Conservation (phyloP, 2,113 vertebrate genomes). For the Aspidoscelis tigris region DNA sequence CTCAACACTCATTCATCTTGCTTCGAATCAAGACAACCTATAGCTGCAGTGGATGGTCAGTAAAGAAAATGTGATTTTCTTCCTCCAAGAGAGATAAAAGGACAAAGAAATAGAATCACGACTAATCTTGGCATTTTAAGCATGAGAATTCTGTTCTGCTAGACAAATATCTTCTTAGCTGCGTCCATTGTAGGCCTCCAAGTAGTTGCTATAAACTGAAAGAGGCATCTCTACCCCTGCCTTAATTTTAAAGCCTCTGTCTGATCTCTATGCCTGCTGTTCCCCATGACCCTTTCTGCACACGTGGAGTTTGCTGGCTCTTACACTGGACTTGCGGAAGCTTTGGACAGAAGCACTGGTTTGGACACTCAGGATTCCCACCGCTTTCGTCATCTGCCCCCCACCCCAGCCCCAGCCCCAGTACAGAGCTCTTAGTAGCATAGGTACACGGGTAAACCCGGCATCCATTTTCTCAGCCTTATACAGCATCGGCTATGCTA, state of each 20-base stretch:
- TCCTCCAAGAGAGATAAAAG: background rate
- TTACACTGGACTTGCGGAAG: background rate
- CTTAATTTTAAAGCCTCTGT: conserved; percentile 1
- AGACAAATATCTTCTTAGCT: background rate
- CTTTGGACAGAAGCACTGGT: conserved; percentile 18
- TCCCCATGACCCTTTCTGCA: background rate
- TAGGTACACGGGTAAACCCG: background rate
- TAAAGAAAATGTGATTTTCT: background rate
- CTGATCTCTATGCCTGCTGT: background rate
- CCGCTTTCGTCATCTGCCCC: background rate
- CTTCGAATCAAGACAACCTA: background rate
- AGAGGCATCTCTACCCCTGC: background rate
- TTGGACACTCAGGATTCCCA: conserved; percentile 17
- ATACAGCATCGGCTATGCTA: background rate
- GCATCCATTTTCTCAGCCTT: background rate
- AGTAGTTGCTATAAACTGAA: background rate
- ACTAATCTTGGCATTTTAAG: background rate
- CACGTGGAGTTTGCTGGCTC: background rate
- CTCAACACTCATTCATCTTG: background rate
- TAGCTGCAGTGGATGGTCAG: background rate
- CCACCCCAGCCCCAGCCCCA: too few species aligned
- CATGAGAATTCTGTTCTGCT: background rate
- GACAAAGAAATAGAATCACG: background rate
- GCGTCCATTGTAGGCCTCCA: background rate
- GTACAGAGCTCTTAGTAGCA: background rate